Percentiles rank a stretch among this genome's conserved stretches.
Conservation (phyloP, 2,113 vertebrate species). For the Bubo bubo region DNA sequence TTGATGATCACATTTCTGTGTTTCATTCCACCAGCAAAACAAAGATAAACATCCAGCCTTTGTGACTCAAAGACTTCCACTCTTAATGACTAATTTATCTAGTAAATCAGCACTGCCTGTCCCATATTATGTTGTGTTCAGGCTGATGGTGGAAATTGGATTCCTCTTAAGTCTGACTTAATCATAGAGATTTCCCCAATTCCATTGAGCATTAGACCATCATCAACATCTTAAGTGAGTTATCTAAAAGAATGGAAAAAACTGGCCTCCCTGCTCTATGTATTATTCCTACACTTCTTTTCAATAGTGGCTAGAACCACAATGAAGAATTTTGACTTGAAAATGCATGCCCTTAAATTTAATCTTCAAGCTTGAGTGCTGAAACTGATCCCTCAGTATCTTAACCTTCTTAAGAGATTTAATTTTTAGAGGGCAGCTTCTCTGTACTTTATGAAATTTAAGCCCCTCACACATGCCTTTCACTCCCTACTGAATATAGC, state of each 20-base stretch:
- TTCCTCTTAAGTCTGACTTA: neutral
- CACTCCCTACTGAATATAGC: neutral
- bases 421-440: neutral
- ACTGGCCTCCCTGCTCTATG: neutral
- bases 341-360: neutral
- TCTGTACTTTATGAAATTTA: slow-evolving; percentile 1
- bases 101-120: neutral
- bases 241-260: neutral
- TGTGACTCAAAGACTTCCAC: neutral
- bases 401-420: slow-evolving; percentile 31
- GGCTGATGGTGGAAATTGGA: neutral
- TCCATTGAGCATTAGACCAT: neutral
- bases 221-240: neutral
- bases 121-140: neutral
- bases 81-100: neutral
- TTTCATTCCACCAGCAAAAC: neutral
- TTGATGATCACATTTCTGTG: neutral
- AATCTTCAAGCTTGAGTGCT: neutral
- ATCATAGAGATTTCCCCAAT: neutral
- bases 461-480: neutral
- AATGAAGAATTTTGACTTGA: neutral
- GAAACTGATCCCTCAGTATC: neutral
- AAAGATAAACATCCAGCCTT: neutral
- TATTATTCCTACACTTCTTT: neutral
- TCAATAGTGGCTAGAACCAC: neutral